These are phyloP conservation scores for Pocillopora meandrina DNA, from an alignment of 92 coral and sea anemone genomes.

Conservation along the genomic window DNA sequence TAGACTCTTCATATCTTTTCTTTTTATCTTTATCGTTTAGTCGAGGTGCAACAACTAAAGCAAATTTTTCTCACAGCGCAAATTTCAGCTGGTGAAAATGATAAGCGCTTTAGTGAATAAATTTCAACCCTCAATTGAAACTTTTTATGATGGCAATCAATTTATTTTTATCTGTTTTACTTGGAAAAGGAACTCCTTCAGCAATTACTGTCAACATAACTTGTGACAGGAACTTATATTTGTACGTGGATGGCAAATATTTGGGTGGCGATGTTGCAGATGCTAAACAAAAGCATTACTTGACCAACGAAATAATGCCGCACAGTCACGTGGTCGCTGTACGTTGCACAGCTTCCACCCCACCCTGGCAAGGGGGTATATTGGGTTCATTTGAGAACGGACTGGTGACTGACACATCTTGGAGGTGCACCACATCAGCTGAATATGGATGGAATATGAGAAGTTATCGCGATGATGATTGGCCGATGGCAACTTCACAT, in stretches of 20 bases:
- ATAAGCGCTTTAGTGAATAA: no score
- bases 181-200: constrained; percentile 38
- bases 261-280: constrained; percentile 40
- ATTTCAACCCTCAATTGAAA: no score
- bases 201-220: constrained; percentile 59
- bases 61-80: no score
- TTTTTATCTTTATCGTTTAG: no score
- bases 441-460: constrained; percentile 68
- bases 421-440: constrained; percentile 55
- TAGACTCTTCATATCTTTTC: no score
- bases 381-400: constrained; percentile 69
- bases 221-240: constrained; percentile 50
- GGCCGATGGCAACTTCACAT: constrained; percentile 56
- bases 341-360: constrained; percentile 37
- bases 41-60: no score
- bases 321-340: constrained; percentile 65
- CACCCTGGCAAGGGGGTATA: constrained; percentile 51
- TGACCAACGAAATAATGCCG: constrained; percentile 29
- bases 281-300: constrained; percentile 3
- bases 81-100: no score
- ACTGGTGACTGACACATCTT: constrained; percentile 61
- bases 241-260: constrained; percentile 64
- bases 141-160: no score
- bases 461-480: constrained; percentile 56
- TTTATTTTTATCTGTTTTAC: neutral